Evolutionary conservation across 64 coral and sea anemone species (phyloP).

Genomic region (Montipora sp.): DNA sequence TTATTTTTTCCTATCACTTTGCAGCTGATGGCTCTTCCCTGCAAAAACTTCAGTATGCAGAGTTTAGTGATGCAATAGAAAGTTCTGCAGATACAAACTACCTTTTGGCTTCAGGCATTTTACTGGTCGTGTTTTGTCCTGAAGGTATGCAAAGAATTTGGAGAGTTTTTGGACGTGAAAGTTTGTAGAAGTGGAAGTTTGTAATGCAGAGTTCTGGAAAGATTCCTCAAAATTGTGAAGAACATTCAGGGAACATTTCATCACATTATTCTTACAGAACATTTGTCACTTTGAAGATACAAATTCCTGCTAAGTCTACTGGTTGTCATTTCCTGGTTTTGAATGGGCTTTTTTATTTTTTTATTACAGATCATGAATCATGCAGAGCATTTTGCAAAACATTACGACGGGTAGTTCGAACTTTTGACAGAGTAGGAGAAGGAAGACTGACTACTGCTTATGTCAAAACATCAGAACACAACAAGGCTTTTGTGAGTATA

Average conservation of each 20-base stretch:
- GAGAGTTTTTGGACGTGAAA: background rate
- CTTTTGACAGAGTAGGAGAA: conserved; percentile 45
- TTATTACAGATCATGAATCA: background rate
- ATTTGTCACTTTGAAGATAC: no score
- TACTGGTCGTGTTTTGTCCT: conserved; percentile 27
- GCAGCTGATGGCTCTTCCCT: conserved; percentile 21
- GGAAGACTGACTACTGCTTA: background rate
- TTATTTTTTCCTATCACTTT: background rate
- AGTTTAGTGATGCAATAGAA: conserved; percentile 12
- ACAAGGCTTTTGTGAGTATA: conserved; percentile 28
- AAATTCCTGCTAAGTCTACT: no score
- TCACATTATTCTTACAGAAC: no score
- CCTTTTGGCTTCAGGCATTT: background rate
- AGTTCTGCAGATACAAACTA: conserved; percentile 10
- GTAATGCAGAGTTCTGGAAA: no score
- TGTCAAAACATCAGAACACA: conserved; percentile 11
- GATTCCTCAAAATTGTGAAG: no score
- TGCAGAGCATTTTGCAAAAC: conserved; percentile 33
- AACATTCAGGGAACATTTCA: no score
- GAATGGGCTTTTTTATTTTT: background rate
- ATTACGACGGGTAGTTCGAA: conserved; percentile 33
- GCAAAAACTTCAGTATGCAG: conserved; percentile 2
- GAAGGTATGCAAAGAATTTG: background rate
- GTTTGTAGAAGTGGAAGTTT: no score
- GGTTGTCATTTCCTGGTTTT: background rate